These are phyloP conservation scores for Aeoliscus strigatus DNA, from an alignment of 2,797 vertebrate species.

Conservation along the genomic window DNA sequence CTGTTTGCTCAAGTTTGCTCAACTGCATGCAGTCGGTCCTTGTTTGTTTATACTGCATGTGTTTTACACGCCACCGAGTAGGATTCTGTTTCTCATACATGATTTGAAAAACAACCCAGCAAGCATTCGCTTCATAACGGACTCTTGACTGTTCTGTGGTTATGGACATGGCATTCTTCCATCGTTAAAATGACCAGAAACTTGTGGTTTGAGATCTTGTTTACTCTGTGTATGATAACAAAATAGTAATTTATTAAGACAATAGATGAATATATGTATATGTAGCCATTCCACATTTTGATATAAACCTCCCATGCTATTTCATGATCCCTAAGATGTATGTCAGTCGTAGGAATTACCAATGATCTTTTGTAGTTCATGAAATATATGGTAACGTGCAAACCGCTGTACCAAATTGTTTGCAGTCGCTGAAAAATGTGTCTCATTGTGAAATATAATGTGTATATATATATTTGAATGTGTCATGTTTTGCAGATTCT, in stretches of 20 bases:
- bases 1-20: conserved; percentile 41
- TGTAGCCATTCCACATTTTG: conserved; percentile 74
- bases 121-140: conserved; percentile 50
- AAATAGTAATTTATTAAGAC: conserved; percentile 69
- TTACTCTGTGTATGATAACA: conserved; percentile 72
- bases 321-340: conserved; percentile 55
- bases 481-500: conserved; percentile 64
- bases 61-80: conserved; percentile 44
- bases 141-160: conserved; percentile 68
- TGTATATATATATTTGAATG: conserved; percentile 61
- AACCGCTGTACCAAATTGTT: conserved; percentile 63
- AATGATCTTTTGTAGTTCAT: conserved; percentile 59
- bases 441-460: conserved; percentile 65
- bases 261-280: conserved; percentile 62
- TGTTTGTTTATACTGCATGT: conserved; percentile 55
- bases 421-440: conserved; percentile 58
- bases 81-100: conserved; percentile 37
- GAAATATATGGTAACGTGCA: conserved; percentile 52
- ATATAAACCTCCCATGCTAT: conserved; percentile 64
- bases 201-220: conserved; percentile 79
- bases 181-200: conserved; percentile 78
- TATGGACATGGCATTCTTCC: conserved; percentile 42
- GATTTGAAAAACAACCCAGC: conserved; percentile 46
- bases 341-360: conserved; percentile 62
- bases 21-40: conserved; percentile 60